Percentiles rank a stretch among this genome's conserved stretches.
These are phyloP conservation scores for Lophius americanus DNA, from an alignment of 2,797 vertebrate genomes.

Conservation along the genomic window DNA sequence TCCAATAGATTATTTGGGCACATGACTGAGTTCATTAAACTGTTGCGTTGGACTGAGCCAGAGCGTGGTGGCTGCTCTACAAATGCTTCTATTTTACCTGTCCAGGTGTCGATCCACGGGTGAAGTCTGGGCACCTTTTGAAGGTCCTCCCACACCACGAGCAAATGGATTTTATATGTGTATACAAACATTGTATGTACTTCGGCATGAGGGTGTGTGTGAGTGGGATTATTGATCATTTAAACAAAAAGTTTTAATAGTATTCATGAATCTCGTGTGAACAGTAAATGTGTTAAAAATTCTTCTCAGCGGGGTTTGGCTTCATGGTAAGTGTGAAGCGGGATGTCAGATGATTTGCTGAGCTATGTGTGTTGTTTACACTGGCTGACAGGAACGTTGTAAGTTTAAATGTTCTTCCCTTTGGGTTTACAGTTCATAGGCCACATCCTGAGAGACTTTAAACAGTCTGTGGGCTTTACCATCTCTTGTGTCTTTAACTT, in stretches of 20 bases:
- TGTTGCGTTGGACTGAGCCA: constrained; percentile 29
- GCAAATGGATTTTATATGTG: constrained; percentile 92
- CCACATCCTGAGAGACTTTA: not conserved
- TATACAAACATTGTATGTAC: constrained; percentile 87
- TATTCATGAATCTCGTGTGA: constrained; percentile 7
- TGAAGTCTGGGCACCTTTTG: constrained; percentile 95
- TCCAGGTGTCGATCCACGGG: constrained; percentile 92
- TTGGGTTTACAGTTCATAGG: constrained; percentile 5
- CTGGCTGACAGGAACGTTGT: not conserved
- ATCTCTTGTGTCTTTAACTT: constrained; percentile 28
- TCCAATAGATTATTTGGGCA: constrained; percentile 18
- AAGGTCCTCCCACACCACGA: constrained; percentile 96
- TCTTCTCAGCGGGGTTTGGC: constrained; percentile 25
- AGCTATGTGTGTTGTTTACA: constrained; percentile 24
- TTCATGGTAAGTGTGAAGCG: constrained; percentile 16
- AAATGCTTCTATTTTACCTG: constrained; percentile 80
- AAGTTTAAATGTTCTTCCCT: not conserved
- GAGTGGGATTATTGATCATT: constrained; percentile 18
- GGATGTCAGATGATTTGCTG: constrained; percentile 3
- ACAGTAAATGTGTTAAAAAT: not conserved
- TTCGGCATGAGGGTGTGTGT: constrained; percentile 49
- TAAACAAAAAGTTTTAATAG: constrained; percentile 15
- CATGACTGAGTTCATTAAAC: not conserved
- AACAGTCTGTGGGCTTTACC: constrained; percentile 18
- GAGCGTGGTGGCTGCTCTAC: constrained; percentile 31